Evolutionary conservation across 2,888 invertebrate genomes (phyloP).

Genomic region (Cancer borealis): DNA sequence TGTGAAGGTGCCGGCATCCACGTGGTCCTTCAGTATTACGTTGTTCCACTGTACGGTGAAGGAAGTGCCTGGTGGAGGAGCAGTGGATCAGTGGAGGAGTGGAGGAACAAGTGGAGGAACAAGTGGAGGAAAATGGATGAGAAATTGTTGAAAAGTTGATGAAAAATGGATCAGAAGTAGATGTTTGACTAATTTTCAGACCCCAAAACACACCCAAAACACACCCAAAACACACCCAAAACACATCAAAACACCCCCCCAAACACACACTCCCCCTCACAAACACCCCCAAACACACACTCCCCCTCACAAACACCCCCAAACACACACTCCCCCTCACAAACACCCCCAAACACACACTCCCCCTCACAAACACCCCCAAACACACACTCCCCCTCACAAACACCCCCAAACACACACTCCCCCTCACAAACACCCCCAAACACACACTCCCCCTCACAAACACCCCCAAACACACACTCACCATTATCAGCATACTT

Average conservation of each 20-base stretch:
- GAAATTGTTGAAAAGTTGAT: not conserved
- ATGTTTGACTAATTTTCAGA: no score
- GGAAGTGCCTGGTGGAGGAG: constrained; percentile 86
- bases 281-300: not conserved
- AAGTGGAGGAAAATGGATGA: not conserved
- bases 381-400: no score
- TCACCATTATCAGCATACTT: constrained; percentile 92
- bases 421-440: no score
- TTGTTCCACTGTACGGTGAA: constrained; percentile 97
- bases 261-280: not conserved
- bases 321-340: not conserved
- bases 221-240: no score
- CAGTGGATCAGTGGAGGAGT: no score
- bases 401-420: no score
- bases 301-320: not conserved
- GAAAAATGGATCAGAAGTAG: no score
- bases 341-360: not conserved
- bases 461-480: constrained; percentile 78
- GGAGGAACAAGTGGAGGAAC: no score
- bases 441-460: no score
- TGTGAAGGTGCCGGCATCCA: constrained; percentile 88
- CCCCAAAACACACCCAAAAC: no score
- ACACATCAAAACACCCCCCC: no score
- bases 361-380: not conserved
- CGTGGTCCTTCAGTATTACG: constrained; percentile 88